Percentiles rank a stretch among this genome's conserved stretches.
These are phyloP conservation scores for Tychaedon coryphoeus DNA, from an alignment of 2,113 vertebrate genomes.

Conservation along the genomic window DNA sequence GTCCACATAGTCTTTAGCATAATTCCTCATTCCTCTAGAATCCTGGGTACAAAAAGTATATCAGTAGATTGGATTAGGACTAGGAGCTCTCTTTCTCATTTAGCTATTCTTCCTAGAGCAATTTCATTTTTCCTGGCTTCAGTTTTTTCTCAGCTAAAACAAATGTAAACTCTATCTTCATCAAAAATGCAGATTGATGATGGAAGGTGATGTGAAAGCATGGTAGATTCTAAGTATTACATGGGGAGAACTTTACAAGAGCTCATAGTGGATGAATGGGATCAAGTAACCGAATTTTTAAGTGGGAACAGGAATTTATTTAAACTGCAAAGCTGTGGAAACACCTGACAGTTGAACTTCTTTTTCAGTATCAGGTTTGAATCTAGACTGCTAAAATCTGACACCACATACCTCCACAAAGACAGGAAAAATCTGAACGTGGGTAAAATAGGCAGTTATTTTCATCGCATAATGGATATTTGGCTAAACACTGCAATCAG, in stretches of 20 bases:
- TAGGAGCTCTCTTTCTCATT: neutral
- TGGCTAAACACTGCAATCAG: neutral
- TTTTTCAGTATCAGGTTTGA: neutral
- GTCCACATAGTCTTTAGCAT: neutral
- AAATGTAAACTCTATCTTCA: neutral
- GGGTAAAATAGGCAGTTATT: neutral
- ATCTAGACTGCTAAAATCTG: neutral
- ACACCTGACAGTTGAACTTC: neutral
- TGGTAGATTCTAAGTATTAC: neutral
- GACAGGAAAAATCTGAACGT: neutral
- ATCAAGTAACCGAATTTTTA: neutral
- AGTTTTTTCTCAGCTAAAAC: neutral
- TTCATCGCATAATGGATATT: neutral
- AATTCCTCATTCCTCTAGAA: neutral
- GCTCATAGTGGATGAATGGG: neutral
- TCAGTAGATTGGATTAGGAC: neutral
- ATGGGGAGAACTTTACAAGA: neutral
- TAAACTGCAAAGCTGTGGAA: neutral
- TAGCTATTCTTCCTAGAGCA: neutral
- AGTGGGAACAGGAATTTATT: neutral
- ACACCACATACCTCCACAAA: fast-evolving
- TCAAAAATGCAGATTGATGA: neutral
- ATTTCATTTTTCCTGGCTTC: neutral
- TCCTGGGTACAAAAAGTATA: neutral
- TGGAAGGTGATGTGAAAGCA: neutral